Conservation (phyloP, 2,113 vertebrate genomes). For the Physeter macrocephalus region DNA sequence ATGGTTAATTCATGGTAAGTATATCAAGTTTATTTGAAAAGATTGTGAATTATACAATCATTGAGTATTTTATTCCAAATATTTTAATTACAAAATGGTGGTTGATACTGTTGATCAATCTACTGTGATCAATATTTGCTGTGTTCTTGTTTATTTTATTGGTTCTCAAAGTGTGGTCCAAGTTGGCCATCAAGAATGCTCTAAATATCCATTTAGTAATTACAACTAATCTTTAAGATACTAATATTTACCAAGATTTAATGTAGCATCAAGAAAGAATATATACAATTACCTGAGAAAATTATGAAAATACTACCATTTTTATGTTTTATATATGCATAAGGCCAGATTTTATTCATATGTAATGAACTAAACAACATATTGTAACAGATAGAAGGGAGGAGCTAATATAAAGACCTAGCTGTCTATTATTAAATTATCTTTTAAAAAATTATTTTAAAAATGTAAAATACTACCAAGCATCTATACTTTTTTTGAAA, state of each 20-base stretch:
- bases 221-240: not conserved
- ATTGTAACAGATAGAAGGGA: not conserved
- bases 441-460: not conserved
- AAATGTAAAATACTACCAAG: not conserved
- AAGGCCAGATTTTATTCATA: not conserved
- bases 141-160: not conserved
- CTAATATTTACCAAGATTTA: not conserved
- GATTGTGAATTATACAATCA: not conserved
- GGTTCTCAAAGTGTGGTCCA: not conserved
- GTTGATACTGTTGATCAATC: not conserved
- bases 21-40: not conserved
- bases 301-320: not conserved
- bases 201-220: not conserved
- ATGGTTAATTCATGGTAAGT: not conserved
- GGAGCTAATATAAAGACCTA: not conserved
- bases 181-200: not conserved
- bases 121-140: not conserved
- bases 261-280: not conserved
- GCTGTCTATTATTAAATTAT: not conserved
- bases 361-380: not conserved
- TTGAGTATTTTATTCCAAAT: not conserved
- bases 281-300: not conserved
- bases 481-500: too few relatives aligned
- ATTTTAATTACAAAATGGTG: not conserved
- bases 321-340: not conserved